Conservation (phyloP, 1,140 invertebrate genomes). For the Drosophila pallidifrons region DNA sequence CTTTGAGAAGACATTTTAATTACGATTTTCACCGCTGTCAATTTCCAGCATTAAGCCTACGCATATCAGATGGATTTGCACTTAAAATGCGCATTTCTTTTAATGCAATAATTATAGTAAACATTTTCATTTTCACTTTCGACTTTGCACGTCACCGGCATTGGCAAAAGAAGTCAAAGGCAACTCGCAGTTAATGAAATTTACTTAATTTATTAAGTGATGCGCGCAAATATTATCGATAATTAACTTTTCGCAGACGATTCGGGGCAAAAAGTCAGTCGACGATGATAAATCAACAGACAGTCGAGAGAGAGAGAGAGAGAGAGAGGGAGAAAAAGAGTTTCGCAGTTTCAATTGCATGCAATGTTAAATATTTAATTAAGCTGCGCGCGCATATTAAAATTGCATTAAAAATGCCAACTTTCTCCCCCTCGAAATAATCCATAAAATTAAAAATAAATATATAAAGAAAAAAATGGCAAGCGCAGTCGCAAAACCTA, state of each 20-base stretch:
- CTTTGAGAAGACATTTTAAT: no score
- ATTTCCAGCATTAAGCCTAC: background rate
- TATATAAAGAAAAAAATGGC: constrained; percentile 18
- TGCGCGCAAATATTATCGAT: constrained; percentile 55
- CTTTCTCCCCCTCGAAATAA: constrained; percentile 51
- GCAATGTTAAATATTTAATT: constrained; percentile 74
- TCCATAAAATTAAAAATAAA: constrained; percentile 45
- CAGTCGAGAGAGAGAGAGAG: background rate
- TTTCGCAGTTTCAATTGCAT: constrained; percentile 28
- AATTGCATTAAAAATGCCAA: constrained; percentile 75
- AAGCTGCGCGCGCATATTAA: constrained; percentile 82
- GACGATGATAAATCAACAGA: background rate
- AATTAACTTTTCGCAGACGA: constrained; percentile 64
- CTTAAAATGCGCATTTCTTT: background rate
- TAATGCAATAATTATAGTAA: constrained; percentile 14
- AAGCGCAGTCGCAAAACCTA: constrained; percentile 38
- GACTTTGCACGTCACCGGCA: background rate
- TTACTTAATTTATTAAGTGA: constrained; percentile 68
- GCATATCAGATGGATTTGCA: background rate
- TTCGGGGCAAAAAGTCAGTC: constrained; percentile 37
- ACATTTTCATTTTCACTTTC: constrained; percentile 14
- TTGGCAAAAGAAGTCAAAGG: constrained; percentile 18
- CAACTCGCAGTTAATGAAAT: constrained; percentile 36
- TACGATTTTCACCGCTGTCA: background rate
- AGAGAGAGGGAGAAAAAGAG: background rate